Percentiles rank a stretch among this genome's conserved stretches.
phyloP scores from a whole-genome alignment of 64 coral and sea anemone species.

The Pocillopora verrucosa region DNA sequence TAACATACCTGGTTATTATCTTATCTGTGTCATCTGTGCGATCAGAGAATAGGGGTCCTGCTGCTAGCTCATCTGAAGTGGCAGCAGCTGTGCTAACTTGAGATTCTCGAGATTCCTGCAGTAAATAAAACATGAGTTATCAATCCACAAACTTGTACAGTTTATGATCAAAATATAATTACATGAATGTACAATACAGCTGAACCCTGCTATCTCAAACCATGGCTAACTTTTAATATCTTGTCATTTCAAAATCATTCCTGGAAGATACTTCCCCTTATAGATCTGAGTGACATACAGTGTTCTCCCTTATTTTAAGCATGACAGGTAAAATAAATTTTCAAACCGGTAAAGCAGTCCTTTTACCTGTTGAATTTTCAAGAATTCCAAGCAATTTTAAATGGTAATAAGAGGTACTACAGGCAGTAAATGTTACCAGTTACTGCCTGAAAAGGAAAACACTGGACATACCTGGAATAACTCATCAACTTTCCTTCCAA shows the following conservation, averaged over 20 bases:
- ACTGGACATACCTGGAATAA: conserved; percentile 80
- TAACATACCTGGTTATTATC: conserved; percentile 19
- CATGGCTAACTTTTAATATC: background rate
- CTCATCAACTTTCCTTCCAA: conserved; percentile 93
- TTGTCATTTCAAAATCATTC: too few species aligned
- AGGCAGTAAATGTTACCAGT: too few species aligned
- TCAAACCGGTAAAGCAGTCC: too few species aligned
- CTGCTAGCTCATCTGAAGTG: background rate
- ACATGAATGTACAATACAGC: background rate
- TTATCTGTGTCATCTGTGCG: conserved; percentile 16
- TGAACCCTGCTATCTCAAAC: background rate
- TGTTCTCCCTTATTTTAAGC: too few species aligned
- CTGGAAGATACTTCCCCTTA: too few species aligned
- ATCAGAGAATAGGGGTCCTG: conserved; percentile 7
- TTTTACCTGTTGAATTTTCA: too few species aligned
- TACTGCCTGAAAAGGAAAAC: background rate
- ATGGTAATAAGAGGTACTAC: too few species aligned
- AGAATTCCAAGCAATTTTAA: too few species aligned
- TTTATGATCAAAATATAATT: too few species aligned
- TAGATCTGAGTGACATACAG: too few species aligned
- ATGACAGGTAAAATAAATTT: too few species aligned
- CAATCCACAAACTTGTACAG: too few species aligned
- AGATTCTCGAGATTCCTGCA: conserved; percentile 14
- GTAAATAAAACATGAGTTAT: background rate
- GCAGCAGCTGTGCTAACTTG: background rate